A percentile compares a stretch with the other conserved stretches of the same genome.
phyloP scores from a whole-genome alignment of 1,140 invertebrate genomes.

The Gonatopus flavifemur region DNA sequence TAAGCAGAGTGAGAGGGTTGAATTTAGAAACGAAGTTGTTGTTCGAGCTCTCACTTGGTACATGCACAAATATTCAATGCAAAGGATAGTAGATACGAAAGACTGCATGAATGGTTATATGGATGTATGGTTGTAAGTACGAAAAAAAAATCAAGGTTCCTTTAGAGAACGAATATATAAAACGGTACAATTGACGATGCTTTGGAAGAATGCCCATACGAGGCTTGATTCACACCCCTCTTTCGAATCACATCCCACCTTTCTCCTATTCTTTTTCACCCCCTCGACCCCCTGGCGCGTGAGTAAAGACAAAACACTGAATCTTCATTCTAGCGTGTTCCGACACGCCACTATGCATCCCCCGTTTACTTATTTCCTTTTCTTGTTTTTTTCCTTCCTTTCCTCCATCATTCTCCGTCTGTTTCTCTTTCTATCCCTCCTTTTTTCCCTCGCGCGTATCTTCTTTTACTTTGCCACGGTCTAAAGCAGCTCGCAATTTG shows the following conservation, averaged over 20 bases:
- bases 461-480: conserved; percentile 22
- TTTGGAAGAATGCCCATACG: conserved; percentile 53
- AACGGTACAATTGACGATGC: conserved; percentile 54
- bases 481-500: conserved; percentile 57
- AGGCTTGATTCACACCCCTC: conserved; percentile 39
- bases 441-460: conserved; percentile 7
- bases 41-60: conserved; percentile 25
- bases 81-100: conserved; percentile 7
- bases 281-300: conserved; percentile 32
- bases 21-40: conserved; percentile 40
- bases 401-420: conserved; percentile 20
- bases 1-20: not conserved
- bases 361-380: conserved; percentile 7
- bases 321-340: conserved; percentile 54
- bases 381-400: conserved; percentile 23
- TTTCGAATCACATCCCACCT: conserved; percentile 15
- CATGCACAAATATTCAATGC: not conserved
- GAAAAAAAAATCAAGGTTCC: conserved; percentile 42
- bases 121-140: conserved; percentile 26
- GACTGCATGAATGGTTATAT: conserved; percentile 27
- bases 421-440: conserved; percentile 9
- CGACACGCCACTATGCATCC: conserved; percentile 40
- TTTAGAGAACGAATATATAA: conserved; percentile 37
- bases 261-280: conserved; percentile 7
- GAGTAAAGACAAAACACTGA: conserved; percentile 52